Evolutionary conservation across 2,888 invertebrate species (phyloP).

Genomic region (Lapara coniferarum): DNA sequence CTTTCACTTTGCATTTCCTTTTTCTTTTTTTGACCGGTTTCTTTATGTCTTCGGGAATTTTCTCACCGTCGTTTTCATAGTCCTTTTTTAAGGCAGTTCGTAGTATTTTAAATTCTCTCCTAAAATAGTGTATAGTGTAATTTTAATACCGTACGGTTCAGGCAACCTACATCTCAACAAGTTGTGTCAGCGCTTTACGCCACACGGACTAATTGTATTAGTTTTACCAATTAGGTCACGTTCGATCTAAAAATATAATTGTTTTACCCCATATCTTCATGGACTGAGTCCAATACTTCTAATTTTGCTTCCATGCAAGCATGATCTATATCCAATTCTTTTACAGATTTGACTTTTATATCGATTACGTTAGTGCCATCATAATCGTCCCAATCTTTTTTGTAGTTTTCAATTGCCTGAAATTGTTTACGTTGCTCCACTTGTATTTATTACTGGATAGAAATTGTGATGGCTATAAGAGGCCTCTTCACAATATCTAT

Average conservation of each 20-base stretch:
- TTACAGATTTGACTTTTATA: slow-evolving; percentile 55
- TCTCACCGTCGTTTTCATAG: slow-evolving; percentile 54
- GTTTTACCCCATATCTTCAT: slow-evolving; percentile 57
- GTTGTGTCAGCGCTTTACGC: too few species aligned
- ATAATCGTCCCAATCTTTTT: slow-evolving; percentile 54
- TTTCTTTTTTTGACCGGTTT: slow-evolving; percentile 41
- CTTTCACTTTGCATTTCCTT: slow-evolving; percentile 42
- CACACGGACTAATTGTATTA: too few species aligned
- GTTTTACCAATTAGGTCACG: too few species aligned
- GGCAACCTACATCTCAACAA: too few species aligned
- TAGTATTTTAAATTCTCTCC: slow-evolving; percentile 54
- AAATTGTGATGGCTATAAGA: too few species aligned
- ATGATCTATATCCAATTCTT: slow-evolving; percentile 47
- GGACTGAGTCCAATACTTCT: slow-evolving; percentile 50
- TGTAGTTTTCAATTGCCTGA: slow-evolving; percentile 55
- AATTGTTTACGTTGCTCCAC: slow-evolving; percentile 21
- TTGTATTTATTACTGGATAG: too few species aligned
- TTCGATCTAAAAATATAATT: background rate
- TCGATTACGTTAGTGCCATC: slow-evolving; percentile 49
- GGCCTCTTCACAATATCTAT: too few species aligned
- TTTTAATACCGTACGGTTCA: background rate
- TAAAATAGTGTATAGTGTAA: slow-evolving; percentile 34
- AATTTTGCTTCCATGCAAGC: slow-evolving; percentile 52
- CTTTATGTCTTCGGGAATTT: slow-evolving; percentile 58
- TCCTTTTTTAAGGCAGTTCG: slow-evolving; percentile 60